These are phyloP conservation scores for Sinonovacula constricta DNA, from an alignment of 1,140 invertebrate species.

Conservation along the genomic window DNA sequence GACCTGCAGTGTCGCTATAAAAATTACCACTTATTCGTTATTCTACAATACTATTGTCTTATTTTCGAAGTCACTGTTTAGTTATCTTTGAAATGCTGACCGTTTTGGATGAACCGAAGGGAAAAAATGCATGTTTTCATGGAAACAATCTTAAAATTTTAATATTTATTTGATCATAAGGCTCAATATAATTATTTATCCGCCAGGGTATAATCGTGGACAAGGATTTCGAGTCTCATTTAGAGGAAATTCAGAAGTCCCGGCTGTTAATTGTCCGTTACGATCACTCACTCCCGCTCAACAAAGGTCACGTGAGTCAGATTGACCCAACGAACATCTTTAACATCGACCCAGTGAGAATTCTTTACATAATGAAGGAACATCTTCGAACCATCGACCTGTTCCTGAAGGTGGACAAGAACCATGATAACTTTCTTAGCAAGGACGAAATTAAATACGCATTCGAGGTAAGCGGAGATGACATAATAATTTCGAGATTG, in stretches of 20 bases:
- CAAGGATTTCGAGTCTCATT: slow-evolving; percentile 61
- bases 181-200: neutral
- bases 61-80: too few relatives aligned
- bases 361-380: slow-evolving; percentile 69
- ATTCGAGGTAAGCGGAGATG: slow-evolving; percentile 66
- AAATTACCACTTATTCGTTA: too few relatives aligned
- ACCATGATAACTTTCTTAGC: slow-evolving; percentile 51
- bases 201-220: slow-evolving; percentile 66
- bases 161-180: too few relatives aligned
- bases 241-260: slow-evolving; percentile 53
- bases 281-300: slow-evolving; percentile 58
- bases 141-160: too few relatives aligned
- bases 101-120: too few relatives aligned
- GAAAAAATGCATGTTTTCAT: too few relatives aligned
- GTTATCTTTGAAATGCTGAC: too few relatives aligned
- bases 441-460: slow-evolving; percentile 66
- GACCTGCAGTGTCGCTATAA: too few relatives aligned
- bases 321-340: slow-evolving; percentile 63
- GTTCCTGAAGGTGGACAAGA: slow-evolving; percentile 66
- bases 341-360: slow-evolving; percentile 69
- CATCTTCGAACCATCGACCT: slow-evolving; percentile 69
- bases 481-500: too few relatives aligned
- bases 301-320: slow-evolving; percentile 43
- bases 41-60: too few relatives aligned
- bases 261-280: slow-evolving; percentile 61